Conservation (phyloP, 2,888 invertebrate species). For the Catocala fraxini region DNA sequence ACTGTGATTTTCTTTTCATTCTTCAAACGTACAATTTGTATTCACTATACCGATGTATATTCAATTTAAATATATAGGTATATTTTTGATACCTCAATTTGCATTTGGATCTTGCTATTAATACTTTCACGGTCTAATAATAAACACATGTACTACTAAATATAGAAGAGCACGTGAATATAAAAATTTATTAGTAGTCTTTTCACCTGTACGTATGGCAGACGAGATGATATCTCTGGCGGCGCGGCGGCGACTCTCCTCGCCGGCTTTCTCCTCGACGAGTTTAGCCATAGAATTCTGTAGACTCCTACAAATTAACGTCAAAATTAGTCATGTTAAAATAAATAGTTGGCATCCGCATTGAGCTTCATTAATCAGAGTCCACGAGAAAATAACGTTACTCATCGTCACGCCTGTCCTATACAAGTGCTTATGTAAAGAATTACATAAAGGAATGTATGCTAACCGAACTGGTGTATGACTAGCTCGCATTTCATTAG, state of each 20-base stretch:
- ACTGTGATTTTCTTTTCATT: neutral
- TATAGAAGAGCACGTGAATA: no score
- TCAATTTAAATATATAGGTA: no score
- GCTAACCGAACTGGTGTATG: neutral
- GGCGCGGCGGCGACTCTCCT: constrained; percentile 87
- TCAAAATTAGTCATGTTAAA: constrained; percentile 38
- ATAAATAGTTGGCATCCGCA: constrained; percentile 47
- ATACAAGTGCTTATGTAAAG: constrained; percentile 26
- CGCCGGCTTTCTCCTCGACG: constrained; percentile 84
- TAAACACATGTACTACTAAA: neutral
- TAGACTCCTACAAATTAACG: constrained; percentile 78
- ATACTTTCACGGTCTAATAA: neutral
- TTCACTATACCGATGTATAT: no score
- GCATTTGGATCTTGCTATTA: neutral
- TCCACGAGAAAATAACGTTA: constrained; percentile 27
- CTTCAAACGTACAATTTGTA: neutral
- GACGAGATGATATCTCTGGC: constrained; percentile 92
- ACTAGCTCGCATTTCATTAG: no score
- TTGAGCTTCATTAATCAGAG: constrained; percentile 39
- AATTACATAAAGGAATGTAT: neutral
- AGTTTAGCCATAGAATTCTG: constrained; percentile 89
- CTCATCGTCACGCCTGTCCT: constrained; percentile 30
- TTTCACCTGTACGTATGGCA: constrained; percentile 87
- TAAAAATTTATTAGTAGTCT: neutral
- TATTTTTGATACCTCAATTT: no score